Conservation (phyloP, 2,113 vertebrate species). For the Oenanthe melanoleuca region DNA sequence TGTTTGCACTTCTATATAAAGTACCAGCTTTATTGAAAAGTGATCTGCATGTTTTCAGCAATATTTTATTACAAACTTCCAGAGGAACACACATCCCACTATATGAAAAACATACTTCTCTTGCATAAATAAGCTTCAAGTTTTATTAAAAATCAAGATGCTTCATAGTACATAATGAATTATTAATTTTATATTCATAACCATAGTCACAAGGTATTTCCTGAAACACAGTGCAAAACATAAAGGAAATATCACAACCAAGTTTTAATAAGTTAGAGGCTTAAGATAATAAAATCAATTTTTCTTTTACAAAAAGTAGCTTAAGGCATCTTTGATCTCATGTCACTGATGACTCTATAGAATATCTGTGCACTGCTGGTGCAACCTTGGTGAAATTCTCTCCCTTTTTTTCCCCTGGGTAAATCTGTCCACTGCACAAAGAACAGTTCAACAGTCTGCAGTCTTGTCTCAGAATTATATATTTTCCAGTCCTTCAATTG, state of each 20-base stretch:
- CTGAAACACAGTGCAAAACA: constrained; percentile 37
- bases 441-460: not conserved
- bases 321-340: not conserved
- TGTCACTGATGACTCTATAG: not conserved
- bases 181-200: constrained; percentile 50
- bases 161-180: not conserved
- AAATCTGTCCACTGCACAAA: not conserved
- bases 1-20: not conserved
- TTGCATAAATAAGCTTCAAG: constrained; percentile 30
- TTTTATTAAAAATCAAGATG: constrained; percentile 54
- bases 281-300: constrained; percentile 4
- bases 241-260: not conserved
- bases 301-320: not conserved
- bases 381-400: not conserved
- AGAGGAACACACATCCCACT: not conserved
- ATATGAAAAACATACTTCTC: constrained; percentile 8
- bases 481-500: not conserved
- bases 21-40: not conserved
- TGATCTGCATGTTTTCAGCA: not conserved
- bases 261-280: constrained; percentile 12
- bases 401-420: not conserved
- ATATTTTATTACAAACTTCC: constrained; percentile 13
- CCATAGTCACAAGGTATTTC: not conserved
- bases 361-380: not conserved
- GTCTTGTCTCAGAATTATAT: not conserved